These are phyloP conservation scores for Electrophaes corylata DNA, from an alignment of 2,888 invertebrate species.

Conservation along the genomic window DNA sequence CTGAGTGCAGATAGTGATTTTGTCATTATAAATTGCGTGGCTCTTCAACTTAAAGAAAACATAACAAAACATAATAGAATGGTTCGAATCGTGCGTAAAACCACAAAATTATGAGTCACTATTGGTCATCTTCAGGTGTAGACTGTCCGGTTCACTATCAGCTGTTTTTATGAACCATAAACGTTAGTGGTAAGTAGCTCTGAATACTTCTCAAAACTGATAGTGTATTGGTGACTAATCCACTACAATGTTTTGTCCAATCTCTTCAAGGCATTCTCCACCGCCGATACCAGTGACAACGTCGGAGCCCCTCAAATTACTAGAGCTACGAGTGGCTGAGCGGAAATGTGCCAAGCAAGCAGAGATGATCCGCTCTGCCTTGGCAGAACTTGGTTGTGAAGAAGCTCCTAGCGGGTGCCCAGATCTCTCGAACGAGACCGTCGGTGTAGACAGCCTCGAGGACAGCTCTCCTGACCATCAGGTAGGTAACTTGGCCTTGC, in stretches of 20 bases:
- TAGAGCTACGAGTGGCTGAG: constrained; percentile 92
- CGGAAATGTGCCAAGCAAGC: constrained; percentile 92
- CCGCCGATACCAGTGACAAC: constrained; percentile 77
- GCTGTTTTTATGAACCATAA: constrained; percentile 6
- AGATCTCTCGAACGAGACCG: constrained; percentile 91
- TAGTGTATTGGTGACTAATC: constrained; percentile 7
- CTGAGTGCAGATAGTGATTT: neutral
- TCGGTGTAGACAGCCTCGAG: constrained; percentile 85
- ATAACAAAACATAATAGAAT: constrained; percentile 10
- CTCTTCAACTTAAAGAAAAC: constrained; percentile 5
- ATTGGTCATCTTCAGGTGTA: constrained; percentile 15
- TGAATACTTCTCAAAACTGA: constrained; percentile 11
- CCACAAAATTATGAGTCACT: constrained; percentile 19
- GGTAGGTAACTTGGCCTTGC: constrained; percentile 64
- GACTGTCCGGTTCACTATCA: constrained; percentile 3
- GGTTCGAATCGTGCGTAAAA: constrained; percentile 10
- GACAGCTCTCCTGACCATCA: constrained; percentile 87
- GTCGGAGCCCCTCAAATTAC: constrained; percentile 88
- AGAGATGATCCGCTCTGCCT: constrained; percentile 92
- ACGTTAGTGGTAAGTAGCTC: constrained; percentile 1
- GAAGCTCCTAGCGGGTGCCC: constrained; percentile 93
- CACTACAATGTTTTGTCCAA: neutral
- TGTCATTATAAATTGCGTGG: neutral
- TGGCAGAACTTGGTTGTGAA: constrained; percentile 94
- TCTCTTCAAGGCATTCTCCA: constrained; percentile 69